Evolutionary conservation across 2,113 vertebrate species (phyloP).

Genomic region (Perca flavescens): DNA sequence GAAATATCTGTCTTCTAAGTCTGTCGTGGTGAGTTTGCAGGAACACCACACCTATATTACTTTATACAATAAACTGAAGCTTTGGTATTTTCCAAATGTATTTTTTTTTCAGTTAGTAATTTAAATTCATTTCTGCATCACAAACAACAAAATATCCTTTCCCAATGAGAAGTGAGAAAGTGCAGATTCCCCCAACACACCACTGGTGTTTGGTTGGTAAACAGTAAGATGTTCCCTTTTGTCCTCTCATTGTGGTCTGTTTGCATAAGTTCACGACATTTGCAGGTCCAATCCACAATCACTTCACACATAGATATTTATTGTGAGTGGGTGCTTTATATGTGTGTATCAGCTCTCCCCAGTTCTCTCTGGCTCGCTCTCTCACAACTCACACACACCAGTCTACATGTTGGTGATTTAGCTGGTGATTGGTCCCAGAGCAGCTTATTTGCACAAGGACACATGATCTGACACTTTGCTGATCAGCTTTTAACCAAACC

Average conservation of each 20-base stretch:
- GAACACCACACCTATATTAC: background rate
- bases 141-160: constrained; percentile 23
- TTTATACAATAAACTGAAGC: background rate
- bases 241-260: constrained; percentile 15
- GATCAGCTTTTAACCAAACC: constrained; percentile 23
- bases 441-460: constrained; percentile 34
- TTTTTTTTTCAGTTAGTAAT: background rate
- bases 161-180: background rate
- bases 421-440: background rate
- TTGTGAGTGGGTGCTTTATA: background rate
- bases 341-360: background rate
- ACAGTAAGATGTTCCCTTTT: constrained; percentile 29
- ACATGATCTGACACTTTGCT: background rate
- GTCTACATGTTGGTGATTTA: constrained; percentile 1
- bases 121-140: constrained; percentile 6
- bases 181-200: background rate
- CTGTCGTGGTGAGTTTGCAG: constrained; percentile 1
- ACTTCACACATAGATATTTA: background rate
- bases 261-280: constrained; percentile 41
- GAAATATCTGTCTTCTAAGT: constrained; percentile 9
- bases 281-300: background rate
- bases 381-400: background rate
- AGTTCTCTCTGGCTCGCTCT: background rate
- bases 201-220: constrained; percentile 6
- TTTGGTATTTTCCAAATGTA: background rate